Base-by-base conservation (phyloP, 2,797 vertebrate species). In the Megalops cyprinoides region DNA sequence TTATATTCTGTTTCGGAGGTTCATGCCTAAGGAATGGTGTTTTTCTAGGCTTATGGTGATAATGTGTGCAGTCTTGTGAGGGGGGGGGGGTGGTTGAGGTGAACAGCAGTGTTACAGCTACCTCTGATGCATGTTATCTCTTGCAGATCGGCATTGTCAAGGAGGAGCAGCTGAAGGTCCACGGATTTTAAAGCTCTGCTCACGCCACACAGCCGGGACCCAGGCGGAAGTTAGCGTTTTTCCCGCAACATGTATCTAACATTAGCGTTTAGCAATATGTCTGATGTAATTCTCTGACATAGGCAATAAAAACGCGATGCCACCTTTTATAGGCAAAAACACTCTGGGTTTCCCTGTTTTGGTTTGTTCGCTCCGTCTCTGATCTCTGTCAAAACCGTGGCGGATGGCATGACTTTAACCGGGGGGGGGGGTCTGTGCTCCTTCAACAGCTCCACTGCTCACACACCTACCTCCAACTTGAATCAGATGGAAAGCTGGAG, bases 71-170 rank as follows among this genome's bases (percentile, higher is more conserved):
- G 39, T 46, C n/a, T 18, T 46, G 48, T 48, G n/a, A 2, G 37
- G 18, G 8, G 3, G 18, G n/a, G n/a, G n/a, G n/a, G n/a, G n/a
- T n/a, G n/a, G n/a, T n/a, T 20, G 34, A 51, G 6, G 25, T 4
- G 6, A 25, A 2, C 53, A 15, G 53, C 14, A 23, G 8, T 55
- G 53, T 15, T 23, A 55, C 53, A 2, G 53, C 53, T 55, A 2
- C 53, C 23, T 60, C 5, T 4, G 1, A 4, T 12, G 23, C 58
- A 31, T 23, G 34, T 39, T 89, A 84, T 89, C 1, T 90, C 79
- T 89, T 88, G 14, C 84, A 96, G 95, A 92, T 96, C 90, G 95
- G 94, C 90, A 96, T 96, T 85, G 95, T 95, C 81, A 96, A 96
- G 88, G 94, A 96, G 87, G 94, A 95, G 62, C 95, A 96, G 85